Conservation (phyloP, 2,888 invertebrate species). For the Agonopterix subpropinquella region DNA sequence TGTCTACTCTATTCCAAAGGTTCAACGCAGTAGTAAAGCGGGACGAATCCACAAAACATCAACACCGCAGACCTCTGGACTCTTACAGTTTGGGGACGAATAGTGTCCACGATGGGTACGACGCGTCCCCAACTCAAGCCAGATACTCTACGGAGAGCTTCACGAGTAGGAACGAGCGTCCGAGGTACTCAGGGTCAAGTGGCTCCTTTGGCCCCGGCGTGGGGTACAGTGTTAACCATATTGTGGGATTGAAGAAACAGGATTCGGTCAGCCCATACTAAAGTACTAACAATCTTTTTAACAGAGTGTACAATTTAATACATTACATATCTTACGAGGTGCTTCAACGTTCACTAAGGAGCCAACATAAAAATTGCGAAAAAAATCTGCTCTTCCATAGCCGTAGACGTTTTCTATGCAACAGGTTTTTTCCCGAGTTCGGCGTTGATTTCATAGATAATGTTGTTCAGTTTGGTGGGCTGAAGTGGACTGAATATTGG, state of each 20-base stretch:
- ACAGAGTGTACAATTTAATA: too few relatives aligned
- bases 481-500: too few relatives aligned
- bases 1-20: constrained; percentile 18
- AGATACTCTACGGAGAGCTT: constrained; percentile 16
- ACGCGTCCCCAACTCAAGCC: constrained; percentile 9
- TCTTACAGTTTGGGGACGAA: constrained; percentile 16
- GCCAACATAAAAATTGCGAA: too few relatives aligned
- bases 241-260: constrained; percentile 13
- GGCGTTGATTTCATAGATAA: too few relatives aligned
- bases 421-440: too few relatives aligned
- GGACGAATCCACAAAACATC: constrained; percentile 37
- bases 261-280: constrained; percentile 2
- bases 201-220: constrained; percentile 28
- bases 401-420: too few relatives aligned
- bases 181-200: constrained; percentile 12
- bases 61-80: constrained; percentile 22
- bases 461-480: too few relatives aligned
- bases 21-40: constrained; percentile 57
- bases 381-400: too few relatives aligned
- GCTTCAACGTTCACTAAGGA: too few relatives aligned
- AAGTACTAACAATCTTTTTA: too few relatives aligned
- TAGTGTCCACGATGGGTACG: constrained; percentile 18
- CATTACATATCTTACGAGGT: too few relatives aligned
- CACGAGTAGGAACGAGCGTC: not conserved
- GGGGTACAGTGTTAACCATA: constrained; percentile 41